phyloP scores from a whole-genome alignment of 2,113 vertebrate species.

The Centropus unirufus region DNA sequence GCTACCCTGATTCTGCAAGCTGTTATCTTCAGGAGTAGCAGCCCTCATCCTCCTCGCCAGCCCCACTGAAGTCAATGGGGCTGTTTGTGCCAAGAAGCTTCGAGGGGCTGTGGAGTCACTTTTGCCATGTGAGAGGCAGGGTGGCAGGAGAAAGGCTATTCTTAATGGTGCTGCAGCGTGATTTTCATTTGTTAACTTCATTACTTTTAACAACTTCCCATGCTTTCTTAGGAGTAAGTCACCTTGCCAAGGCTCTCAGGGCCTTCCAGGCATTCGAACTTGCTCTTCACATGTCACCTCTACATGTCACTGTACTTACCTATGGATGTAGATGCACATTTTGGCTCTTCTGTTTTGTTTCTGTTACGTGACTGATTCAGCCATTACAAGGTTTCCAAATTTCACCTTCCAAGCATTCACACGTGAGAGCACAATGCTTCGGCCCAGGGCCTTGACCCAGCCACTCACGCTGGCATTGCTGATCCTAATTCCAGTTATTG shows the following conservation, averaged over 20 bases:
- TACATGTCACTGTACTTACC: background rate
- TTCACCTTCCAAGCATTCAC: background rate
- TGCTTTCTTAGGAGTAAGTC: background rate
- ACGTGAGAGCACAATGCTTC: background rate
- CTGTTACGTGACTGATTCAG: background rate
- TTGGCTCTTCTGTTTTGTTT: background rate
- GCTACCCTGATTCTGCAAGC: background rate
- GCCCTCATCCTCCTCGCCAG: background rate
- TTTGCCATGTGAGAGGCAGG: background rate
- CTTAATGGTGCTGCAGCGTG: background rate
- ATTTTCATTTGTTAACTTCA: background rate
- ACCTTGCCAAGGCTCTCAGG: background rate
- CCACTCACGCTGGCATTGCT: background rate
- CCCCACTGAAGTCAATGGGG: background rate
- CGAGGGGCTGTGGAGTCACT: background rate
- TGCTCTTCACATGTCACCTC: background rate
- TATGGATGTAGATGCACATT: background rate
- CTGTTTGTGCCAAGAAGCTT: background rate
- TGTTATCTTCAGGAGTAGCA: rapidly evolving
- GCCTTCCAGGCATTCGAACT: constrained; percentile 36
- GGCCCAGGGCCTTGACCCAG: background rate
- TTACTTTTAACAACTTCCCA: background rate
- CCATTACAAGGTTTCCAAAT: background rate
- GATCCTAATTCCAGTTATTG: background rate
- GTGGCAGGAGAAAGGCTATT: background rate